Conservation (phyloP, 2,888 invertebrate species). For the Leucozona laternaria region DNA sequence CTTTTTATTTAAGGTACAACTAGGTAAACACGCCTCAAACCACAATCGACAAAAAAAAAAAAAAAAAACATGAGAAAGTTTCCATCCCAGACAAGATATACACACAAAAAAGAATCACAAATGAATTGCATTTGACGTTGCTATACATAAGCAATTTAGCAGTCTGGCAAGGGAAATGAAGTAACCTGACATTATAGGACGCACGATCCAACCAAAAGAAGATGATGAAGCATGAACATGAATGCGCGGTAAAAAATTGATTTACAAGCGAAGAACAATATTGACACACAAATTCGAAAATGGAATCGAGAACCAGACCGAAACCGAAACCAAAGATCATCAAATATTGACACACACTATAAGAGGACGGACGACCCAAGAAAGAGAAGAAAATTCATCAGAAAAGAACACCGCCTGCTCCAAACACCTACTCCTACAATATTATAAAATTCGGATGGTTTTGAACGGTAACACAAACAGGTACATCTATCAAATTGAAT, state of each 20-base stretch:
- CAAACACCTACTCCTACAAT: constrained; percentile 18
- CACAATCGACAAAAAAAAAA: constrained; percentile 19
- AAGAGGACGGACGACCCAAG: background rate
- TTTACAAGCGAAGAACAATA: constrained; percentile 64
- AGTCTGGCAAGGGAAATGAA: background rate
- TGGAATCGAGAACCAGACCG: constrained; percentile 60
- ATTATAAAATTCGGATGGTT: constrained; percentile 24
- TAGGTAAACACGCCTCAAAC: constrained; percentile 60
- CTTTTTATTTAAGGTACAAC: constrained; percentile 51
- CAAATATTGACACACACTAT: constrained; percentile 61
- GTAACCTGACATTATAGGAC: background rate
- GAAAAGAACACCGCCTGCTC: constrained; percentile 30
- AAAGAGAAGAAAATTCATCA: background rate
- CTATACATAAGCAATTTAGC: constrained; percentile 47
- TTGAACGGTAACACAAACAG: constrained; percentile 25
- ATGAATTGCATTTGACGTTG: constrained; percentile 56
- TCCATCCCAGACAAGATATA: constrained; percentile 22
- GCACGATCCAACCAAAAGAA: background rate
- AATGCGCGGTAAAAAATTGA: constrained; percentile 10
- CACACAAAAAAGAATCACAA: constrained; percentile 19
- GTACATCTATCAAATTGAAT: constrained; percentile 31
- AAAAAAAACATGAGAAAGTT: constrained; percentile 60
- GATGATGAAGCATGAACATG: constrained; percentile 4
- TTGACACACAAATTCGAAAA: constrained; percentile 62
- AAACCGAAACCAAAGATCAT: constrained; percentile 62